Base-by-base conservation (phyloP, 2,797 vertebrate genomes). In the Rhinogobio ventralis region DNA sequence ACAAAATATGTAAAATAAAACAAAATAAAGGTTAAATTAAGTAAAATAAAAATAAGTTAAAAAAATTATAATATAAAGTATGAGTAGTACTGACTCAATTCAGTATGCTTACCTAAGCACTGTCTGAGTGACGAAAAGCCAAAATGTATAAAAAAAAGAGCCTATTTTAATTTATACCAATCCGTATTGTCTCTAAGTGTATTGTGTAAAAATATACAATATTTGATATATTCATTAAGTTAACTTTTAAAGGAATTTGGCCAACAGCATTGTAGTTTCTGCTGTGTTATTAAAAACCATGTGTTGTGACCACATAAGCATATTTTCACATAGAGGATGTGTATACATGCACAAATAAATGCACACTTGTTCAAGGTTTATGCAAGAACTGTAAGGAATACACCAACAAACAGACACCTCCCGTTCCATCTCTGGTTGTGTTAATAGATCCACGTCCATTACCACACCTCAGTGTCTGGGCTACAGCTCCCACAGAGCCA, bases 381-480 rank as follows among this genome's bases (percentile, higher is more conserved):
- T 71, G 33, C 8, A 57, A 55, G 9, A 53, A 75, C 28, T 23
- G 53, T 51, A n/a, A n/a, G 7, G 5, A 74, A 82, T 20, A 33
- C 33, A 33, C 45, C 39, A 42, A 42, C 57, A 67, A 62, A 86
- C 36, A 3, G 80, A 67, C 39, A 36, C 60, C 67, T 75, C 81
- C 42, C 51, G 42, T 82, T 39, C 39, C 46, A 46, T 72, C 74
- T 78, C 73, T 78, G 68, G 46, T 78, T 49, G 49, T 69, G 86
- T 86, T 80, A 83, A 83, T 87, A 83, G 79, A 83, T 85, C 64
- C 57, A 23, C 42, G 62, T 79, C 86, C 80, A 85, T 83, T 80
- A 83, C 85, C 71, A 83, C 86, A 86, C 79, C 46, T 67, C 62
- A 64, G 49, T 74, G 79, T 75, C 66, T 82, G 80, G 66, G 39